A percentile compares a stretch with the other conserved stretches of the same genome.
These are phyloP conservation scores for Nothobranchius furzeri DNA, from an alignment of 2,113 vertebrate genomes.

Conservation along the genomic window DNA sequence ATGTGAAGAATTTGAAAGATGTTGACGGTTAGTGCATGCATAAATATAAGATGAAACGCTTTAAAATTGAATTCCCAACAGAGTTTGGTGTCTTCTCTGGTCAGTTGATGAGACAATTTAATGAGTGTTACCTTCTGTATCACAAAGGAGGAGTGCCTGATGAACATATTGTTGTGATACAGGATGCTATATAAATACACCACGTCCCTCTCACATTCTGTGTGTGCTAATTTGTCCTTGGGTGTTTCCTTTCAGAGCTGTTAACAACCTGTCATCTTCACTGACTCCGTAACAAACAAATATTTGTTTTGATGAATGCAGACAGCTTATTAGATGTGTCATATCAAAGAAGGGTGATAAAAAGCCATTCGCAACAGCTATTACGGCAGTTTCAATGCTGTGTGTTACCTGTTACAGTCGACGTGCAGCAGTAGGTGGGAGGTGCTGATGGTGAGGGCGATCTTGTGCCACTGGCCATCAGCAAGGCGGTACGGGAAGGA, in stretches of 20 bases:
- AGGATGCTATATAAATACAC: slow-evolving; percentile 9
- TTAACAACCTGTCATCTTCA: slow-evolving; percentile 42
- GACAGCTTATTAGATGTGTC: slow-evolving; percentile 54
- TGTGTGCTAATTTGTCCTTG: slow-evolving; percentile 40
- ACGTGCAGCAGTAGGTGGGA: slow-evolving; percentile 89
- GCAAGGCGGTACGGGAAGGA: slow-evolving; percentile 93
- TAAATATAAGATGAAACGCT: slow-evolving; percentile 40
- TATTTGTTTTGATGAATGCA: slow-evolving; percentile 52
- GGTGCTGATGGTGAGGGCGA: slow-evolving; percentile 88
- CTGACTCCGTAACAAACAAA: slow-evolving; percentile 35
- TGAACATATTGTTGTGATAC: slow-evolving; percentile 1
- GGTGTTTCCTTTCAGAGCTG: slow-evolving; percentile 9
- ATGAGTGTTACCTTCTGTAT: slow-evolving; percentile 50
- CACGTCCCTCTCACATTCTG: neutral
- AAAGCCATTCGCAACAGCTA: slow-evolving; percentile 13
- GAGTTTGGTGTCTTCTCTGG: slow-evolving; percentile 22
- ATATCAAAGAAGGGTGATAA: slow-evolving; percentile 35
- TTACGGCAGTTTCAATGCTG: neutral
- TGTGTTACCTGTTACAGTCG: slow-evolving; percentile 91
- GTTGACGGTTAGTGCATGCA: slow-evolving; percentile 36
- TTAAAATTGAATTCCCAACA: slow-evolving; percentile 10
- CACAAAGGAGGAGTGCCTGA: slow-evolving; percentile 25
- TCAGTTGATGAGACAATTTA: slow-evolving; percentile 51
- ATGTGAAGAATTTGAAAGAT: slow-evolving; percentile 10
- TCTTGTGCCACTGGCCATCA: slow-evolving; percentile 91